Evolutionary conservation across 1,140 invertebrate species (phyloP), one percentile per base, ranked within the genome.

Genomic region (Anthonomus grandis): DNA sequence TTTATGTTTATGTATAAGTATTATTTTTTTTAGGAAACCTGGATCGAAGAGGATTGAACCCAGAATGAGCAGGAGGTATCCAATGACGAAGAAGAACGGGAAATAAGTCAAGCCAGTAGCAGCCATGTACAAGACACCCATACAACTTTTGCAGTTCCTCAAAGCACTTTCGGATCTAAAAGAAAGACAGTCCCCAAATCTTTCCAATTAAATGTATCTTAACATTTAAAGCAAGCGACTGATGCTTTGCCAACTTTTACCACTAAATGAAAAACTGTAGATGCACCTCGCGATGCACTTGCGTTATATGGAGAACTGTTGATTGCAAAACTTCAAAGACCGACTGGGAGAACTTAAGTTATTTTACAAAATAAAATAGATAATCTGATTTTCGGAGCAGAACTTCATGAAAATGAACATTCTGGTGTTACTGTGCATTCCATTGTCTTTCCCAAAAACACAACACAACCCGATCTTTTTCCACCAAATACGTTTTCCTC

Each of bases 361-460:
- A 38, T 51, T 51, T 51, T 51, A 51, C 48, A 51, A 38, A 51
- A 51, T 51, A 36, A 51, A 51, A 51, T 51, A 38, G 48, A 51
- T 23, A 51, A 51, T 51, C 34, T 51, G 19, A 38, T 51, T 34
- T 51, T 51, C 41, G 15, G 41, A 22, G 48, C 48, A 38, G 48
- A 51, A 51, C 31, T 51, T 22, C n/a, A 18, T 38, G 31, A 51
- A 51, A 51, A 39, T 51, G 48, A 51, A 34, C 17, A 34, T 12
- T 24, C 31, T 48, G 31, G 8, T 48, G 31, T 4, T 48, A 34
- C 19, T 48, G 46, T 22, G 31, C 46, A 25, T 31, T 24, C 19
- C 46, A 13, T 48, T 48, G 13, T 25, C 31, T 17, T 25, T 48
- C 31, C 46, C 31, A 25, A 4, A 13, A 17, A 12, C 23, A 12